Percentiles rank a stretch among this genome's conserved stretches.
Conservation (phyloP, 2,888 invertebrate species). For the Tenodera sinensis region DNA sequence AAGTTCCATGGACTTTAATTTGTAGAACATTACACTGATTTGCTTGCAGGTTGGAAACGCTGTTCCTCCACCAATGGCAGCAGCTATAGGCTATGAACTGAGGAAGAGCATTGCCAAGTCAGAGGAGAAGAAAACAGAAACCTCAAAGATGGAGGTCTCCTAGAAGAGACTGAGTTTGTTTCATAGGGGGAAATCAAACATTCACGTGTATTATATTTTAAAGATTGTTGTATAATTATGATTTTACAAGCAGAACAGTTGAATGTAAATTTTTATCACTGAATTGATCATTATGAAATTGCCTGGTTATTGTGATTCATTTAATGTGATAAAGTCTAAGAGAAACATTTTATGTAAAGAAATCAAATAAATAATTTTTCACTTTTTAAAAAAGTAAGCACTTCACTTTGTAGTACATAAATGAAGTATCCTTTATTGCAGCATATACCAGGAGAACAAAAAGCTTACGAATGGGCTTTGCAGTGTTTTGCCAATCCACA, state of each 20-base stretch:
- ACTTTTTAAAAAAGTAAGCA: not conserved
- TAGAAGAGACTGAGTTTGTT: not conserved
- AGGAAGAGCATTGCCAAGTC: conserved; percentile 44
- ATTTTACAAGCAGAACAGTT: not conserved
- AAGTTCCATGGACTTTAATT: too few relatives aligned
- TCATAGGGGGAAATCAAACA: too few relatives aligned
- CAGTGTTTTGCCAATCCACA: too few relatives aligned
- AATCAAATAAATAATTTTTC: not conserved
- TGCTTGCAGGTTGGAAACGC: conserved; percentile 68
- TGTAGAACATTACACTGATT: not conserved
- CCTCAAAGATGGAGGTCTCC: not conserved
- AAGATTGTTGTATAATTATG: not conserved
- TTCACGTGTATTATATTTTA: not conserved
- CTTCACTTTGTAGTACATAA: not conserved
- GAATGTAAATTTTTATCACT: not conserved
- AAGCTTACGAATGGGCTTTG: too few relatives aligned
- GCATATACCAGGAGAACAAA: too few relatives aligned
- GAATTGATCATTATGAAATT: not conserved
- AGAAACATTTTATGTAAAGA: not conserved
- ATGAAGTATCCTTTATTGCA: too few relatives aligned
- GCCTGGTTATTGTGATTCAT: not conserved
- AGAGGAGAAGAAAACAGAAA: not conserved
- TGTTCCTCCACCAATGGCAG: conserved; percentile 78
- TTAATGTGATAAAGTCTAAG: not conserved
- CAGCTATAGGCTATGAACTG: conserved; percentile 72